A percentile compares a stretch with the other conserved stretches of the same genome.
Conservation (phyloP, 2,797 vertebrate genomes). For the Channallabes apus region DNA sequence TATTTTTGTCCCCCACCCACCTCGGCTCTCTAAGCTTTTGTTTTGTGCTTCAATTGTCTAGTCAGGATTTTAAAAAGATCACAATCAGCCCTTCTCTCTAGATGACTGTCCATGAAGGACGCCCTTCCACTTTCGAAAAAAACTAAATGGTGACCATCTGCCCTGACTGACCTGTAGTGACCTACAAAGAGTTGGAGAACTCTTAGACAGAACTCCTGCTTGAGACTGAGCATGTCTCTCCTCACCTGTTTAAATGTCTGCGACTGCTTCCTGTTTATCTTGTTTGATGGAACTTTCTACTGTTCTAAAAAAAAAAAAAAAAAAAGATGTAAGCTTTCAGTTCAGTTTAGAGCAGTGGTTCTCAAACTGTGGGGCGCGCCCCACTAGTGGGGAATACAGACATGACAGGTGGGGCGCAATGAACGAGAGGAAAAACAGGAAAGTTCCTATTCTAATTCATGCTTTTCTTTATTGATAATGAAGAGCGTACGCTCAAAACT, state of each 20-base stretch:
- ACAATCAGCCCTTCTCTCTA: neutral
- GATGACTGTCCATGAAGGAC: neutral
- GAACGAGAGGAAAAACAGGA: no score
- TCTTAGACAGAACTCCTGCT: no score
- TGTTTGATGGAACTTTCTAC: neutral
- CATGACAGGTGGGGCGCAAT: no score
- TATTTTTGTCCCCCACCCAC: neutral
- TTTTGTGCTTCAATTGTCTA: neutral
- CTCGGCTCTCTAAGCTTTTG: neutral
- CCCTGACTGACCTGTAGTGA: no score
- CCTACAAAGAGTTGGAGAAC: neutral
- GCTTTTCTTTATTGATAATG: no score
- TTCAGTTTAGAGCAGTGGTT: neutral
- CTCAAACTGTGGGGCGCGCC: no score
- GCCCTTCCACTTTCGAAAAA: neutral
- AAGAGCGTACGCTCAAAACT: no score
- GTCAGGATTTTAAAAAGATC: slow-evolving; percentile 3
- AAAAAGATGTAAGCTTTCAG: neutral
- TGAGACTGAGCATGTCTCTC: neutral
- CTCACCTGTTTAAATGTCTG: neutral
- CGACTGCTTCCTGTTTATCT: slow-evolving; percentile 5
- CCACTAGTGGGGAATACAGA: no score
- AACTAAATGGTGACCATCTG: neutral
- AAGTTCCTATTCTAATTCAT: no score
- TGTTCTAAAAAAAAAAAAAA: neutral